Evolutionary conservation across 2,113 vertebrate genomes (phyloP).

Genomic region (Oreocharis arfaki): DNA sequence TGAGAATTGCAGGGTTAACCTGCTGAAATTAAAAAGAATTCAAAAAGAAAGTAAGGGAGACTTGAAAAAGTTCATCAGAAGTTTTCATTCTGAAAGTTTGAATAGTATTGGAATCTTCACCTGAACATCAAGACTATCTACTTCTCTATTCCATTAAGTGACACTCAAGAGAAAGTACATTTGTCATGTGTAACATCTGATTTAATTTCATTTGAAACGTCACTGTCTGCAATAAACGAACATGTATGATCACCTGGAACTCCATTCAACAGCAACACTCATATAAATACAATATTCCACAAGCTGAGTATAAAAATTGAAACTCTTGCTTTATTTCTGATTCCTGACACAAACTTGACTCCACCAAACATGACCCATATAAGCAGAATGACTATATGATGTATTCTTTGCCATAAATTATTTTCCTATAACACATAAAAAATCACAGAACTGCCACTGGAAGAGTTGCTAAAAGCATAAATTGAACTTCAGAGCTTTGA

Average conservation of each 20-base stretch:
- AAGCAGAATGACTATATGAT: not conserved
- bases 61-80: not conserved
- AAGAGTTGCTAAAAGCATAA: not conserved
- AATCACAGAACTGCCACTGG: not conserved
- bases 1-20: not conserved
- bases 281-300: not conserved
- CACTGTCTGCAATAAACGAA: not conserved
- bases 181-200: not conserved
- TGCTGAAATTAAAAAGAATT: not conserved
- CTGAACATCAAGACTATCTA: not conserved
- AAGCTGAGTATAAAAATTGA: not conserved
- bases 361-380: not conserved
- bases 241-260: not conserved
- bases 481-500: not conserved
- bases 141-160: not conserved
- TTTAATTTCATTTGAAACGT: not conserved
- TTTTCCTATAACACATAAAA: conserved; percentile 21
- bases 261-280: not conserved
- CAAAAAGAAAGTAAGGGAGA: not conserved
- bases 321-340: not conserved
- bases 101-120: not conserved
- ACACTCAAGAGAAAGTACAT: not conserved
- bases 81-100: not conserved
- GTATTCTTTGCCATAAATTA: not conserved
- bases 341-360: not conserved